These are phyloP conservation scores for Scelioninae gen. 1 DNA, from an alignment of 2,888 invertebrate species.

Conservation along the genomic window DNA sequence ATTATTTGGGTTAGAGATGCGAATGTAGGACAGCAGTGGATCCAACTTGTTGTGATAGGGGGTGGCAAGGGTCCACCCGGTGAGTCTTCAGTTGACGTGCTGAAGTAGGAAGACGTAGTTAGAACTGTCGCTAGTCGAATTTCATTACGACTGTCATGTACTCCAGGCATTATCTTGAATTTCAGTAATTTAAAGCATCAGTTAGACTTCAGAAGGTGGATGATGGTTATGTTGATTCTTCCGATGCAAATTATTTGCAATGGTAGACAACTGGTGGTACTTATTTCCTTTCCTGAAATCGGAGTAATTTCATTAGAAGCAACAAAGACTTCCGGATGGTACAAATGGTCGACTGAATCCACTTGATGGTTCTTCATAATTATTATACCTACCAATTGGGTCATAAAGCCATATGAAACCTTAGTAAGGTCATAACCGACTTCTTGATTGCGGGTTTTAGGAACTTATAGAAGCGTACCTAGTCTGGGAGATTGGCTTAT, in stretches of 20 bases:
- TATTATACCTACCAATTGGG: conserved; percentile 26
- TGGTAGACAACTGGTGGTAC: neutral
- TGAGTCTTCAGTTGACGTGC: neutral
- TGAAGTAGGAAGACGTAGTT: neutral
- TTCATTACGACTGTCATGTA: neutral
- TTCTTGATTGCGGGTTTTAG: conserved; percentile 30
- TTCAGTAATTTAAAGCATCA: neutral
- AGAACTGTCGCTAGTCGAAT: neutral
- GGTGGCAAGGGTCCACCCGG: neutral
- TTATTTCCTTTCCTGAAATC: neutral
- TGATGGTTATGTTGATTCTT: neutral
- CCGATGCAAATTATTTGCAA: neutral
- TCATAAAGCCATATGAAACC: conserved; percentile 23
- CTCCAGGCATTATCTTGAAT: neutral
- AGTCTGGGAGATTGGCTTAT: conserved; percentile 13
- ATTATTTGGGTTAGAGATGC: conserved; percentile 30
- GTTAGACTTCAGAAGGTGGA: neutral
- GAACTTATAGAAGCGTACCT: conserved; percentile 13
- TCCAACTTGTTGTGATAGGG: conserved; percentile 8
- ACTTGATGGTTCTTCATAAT: conserved; percentile 8
- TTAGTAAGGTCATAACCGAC: conserved; percentile 19
- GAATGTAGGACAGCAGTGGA: conserved; percentile 35
- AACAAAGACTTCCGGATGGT: conserved; percentile 2
- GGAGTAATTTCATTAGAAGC: neutral
- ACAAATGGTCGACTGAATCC: conserved; percentile 9